Base-by-base conservation (phyloP, 2,888 invertebrate species). In the Drosophila kambysellisi region DNA sequence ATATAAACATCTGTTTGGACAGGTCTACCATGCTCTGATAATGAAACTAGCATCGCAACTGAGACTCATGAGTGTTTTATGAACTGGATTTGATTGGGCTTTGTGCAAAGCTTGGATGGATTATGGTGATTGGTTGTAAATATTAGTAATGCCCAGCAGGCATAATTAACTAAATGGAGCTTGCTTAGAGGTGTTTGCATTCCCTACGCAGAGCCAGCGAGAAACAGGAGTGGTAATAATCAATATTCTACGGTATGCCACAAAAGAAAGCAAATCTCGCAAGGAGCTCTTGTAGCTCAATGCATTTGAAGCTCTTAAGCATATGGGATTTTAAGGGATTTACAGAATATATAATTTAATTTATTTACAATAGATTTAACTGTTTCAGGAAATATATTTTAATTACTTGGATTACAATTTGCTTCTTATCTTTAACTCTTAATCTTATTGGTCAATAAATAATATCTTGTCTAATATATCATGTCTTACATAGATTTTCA, bases 1-100 rank as follows among this genome's bases (percentile, higher is more conserved):
- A 54, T 56, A 48, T 11, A 8, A 35, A 41, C 50, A 63, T 48
- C 35, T 58, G 58, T 57, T 52, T 39, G 33, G 57, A 25, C 74
- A 71, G 66, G 62, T 73, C 61, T 54, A 33, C 56, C 52, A 8
- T 52, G 37, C 33, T 53, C 37, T 9, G 69, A 62, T 67, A 76
- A 60, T 53, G 59, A 74, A 66, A 57, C 57, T 56, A 46, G 46
- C 33, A 56, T 53, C 52, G 41, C 17, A 37, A 20, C 37, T 29
- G 39, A 46, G 52, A 30, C 65, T 56, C 41, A 43, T 43, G 97
- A 82, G 98, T 98, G 94, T 69, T 88, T 82, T 72, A 84, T 79
- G 76, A 74, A 79, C 86, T 85, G 74, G 76, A 87, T 87, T 73
- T 81, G 62, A 83, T 74, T 75, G 75, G 50, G 63, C 58, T 74